Percentiles rank a stretch among this genome's conserved stretches.
phyloP scores from a whole-genome alignment of 2,888 invertebrate species.

The Trachelus stipa region DNA sequence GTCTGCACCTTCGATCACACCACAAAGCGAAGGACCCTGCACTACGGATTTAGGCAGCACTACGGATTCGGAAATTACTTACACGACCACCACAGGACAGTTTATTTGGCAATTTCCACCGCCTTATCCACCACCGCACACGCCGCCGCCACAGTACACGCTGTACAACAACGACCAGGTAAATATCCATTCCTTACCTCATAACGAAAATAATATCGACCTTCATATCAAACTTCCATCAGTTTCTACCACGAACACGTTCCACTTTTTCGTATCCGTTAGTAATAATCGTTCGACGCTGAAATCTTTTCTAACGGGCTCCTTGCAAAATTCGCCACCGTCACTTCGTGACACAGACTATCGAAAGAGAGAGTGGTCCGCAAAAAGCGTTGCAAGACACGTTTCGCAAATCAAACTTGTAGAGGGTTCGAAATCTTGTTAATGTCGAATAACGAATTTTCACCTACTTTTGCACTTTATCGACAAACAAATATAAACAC shows the following conservation, averaged over 20 bases:
- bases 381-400: not conserved
- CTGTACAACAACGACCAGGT: constrained; percentile 86
- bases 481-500: not conserved
- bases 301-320: not conserved
- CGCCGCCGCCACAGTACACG: constrained; percentile 78
- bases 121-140: constrained; percentile 68
- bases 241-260: not conserved
- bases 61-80: constrained; percentile 37
- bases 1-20: constrained; percentile 31
- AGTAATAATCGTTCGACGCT: not conserved
- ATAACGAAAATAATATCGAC: not conserved
- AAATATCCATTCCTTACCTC: constrained; percentile 56
- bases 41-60: constrained; percentile 42
- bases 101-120: constrained; percentile 88
- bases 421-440: not conserved
- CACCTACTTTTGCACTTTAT: not conserved
- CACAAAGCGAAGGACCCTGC: constrained; percentile 34
- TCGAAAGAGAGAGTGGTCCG: not conserved
- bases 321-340: not conserved
- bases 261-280: not conserved
- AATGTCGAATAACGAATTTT: not conserved
- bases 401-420: not conserved
- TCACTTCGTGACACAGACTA: not conserved
- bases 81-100: constrained; percentile 66
- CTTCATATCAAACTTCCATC: not conserved